Percentiles rank a stretch among this genome's conserved stretches.
Conservation (phyloP, 2,113 vertebrate species). For the Apteryx owenii region DNA sequence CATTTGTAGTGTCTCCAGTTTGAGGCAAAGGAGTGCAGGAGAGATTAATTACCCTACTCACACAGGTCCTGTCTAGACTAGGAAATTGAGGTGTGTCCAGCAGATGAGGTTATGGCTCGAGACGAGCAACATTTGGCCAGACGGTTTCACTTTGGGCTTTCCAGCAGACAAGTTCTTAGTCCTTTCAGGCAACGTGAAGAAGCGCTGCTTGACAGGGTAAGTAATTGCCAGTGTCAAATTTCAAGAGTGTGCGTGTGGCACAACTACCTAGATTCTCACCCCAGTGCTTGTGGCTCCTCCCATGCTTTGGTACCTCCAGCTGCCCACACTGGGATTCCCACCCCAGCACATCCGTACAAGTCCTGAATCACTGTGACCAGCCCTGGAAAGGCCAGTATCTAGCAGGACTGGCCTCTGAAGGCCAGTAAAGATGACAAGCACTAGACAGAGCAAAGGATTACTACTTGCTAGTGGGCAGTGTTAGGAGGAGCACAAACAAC, state of each 20-base stretch:
- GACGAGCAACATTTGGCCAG: neutral
- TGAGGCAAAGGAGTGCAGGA: neutral
- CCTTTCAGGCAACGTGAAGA: neutral
- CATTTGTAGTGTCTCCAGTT: neutral
- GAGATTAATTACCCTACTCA: conserved; percentile 2
- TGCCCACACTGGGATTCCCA: neutral
- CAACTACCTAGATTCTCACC: neutral
- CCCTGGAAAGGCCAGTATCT: neutral
- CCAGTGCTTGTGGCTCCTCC: neutral
- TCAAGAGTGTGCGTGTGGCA: neutral
- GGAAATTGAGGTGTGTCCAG: neutral
- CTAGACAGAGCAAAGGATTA: neutral
- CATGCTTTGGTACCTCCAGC: rapidly evolving
- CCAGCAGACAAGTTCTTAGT: neutral
- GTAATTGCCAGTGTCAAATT: neutral
- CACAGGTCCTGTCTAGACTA: neutral
- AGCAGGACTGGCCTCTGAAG: neutral
- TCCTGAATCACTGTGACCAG: neutral
- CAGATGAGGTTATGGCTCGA: neutral
- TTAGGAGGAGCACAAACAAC: neutral
- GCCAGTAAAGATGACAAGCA: neutral
- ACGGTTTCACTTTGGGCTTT: neutral
- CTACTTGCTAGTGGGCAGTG: neutral
- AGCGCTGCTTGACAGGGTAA: neutral
- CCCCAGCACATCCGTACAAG: rapidly evolving